These are phyloP conservation scores for Brachionus paranguensis DNA, from an alignment of 1,140 invertebrate species.

Conservation along the genomic window DNA sequence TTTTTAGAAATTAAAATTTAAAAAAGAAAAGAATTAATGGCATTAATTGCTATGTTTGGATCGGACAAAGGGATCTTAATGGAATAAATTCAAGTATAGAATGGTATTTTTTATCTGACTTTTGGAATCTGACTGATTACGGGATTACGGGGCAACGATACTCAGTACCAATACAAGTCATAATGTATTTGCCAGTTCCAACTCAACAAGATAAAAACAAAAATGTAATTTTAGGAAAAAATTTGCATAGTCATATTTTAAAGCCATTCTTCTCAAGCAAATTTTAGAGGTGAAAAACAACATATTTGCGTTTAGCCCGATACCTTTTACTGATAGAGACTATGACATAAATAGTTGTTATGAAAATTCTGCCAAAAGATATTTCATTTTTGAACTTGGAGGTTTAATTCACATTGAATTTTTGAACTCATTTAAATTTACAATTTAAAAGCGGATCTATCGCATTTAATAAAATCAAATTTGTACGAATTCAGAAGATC, in stretches of 20 bases:
- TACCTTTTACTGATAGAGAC: background rate
- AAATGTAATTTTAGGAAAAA: background rate
- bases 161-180: background rate
- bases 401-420: background rate
- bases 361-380: background rate
- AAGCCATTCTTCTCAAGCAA: background rate
- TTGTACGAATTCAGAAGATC: constrained; percentile 8
- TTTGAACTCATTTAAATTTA: background rate
- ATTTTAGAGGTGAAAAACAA: background rate
- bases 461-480: constrained; percentile 11
- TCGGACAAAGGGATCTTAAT: background rate
- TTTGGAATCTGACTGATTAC: background rate
- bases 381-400: constrained; percentile 2
- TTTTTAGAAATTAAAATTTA: background rate
- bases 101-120: constrained; percentile 22
- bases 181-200: background rate
- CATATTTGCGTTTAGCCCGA: background rate
- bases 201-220: background rate
- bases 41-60: constrained; percentile 29
- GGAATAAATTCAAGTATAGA: constrained; percentile 7
- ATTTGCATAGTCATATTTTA: background rate
- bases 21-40: constrained; percentile 22
- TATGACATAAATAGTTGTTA: background rate
- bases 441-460: background rate
- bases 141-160: background rate